Evolutionary conservation across 53 echinoderm and acorn worm genomes (phyloP), one percentile per base, ranked within the genome.

Genomic region (Arbacia lixula): DNA sequence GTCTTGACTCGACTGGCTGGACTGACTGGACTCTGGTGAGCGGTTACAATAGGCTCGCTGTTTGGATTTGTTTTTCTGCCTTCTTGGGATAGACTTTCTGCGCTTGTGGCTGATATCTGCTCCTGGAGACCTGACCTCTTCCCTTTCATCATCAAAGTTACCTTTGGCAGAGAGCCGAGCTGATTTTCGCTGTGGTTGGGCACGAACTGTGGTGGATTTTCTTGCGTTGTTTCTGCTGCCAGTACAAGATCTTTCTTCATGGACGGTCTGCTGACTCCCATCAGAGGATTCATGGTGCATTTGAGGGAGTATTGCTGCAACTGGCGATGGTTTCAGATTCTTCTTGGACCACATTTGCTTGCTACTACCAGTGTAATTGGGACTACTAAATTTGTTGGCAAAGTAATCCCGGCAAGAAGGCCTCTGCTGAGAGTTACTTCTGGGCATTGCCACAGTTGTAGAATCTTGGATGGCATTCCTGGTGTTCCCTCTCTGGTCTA

Each of bases 261-360:
- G n/a, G n/a, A 39, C 38, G 34, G 36, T 29, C 38, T 24, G 77
- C 5, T 12, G 14, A 33, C 12, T 39, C 35, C 24, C 57, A 25
- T 57, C 60, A 56, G 33, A 56, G 4, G 38, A 11, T 77, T 81
- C 50, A 68, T 85, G 86, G 28, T 93, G 89, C 33, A 87, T 68
- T 51, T 92, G 92, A 52, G 98, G 98, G 29, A 92, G 90, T 25
- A 97, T 85, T 5, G 98, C 66, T 54, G 98, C 98, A 21, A 97
- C 85, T 21, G 98, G 98, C 2, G 98, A 97, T 26, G 91, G 98
- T 42, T 85, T 93, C 22, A 65, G 25, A 50, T 58, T 85, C 71
- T 86, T 86, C 62, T 69, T 80, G 29, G 83, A 77, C 86, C 86
- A 86, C 12, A 77, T 77, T 60, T 85, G 84, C 19, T 75, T 66